These are phyloP conservation scores for Rhizomys pruinosus DNA, from an alignment of 2,113 vertebrate genomes.

Conservation along the genomic window DNA sequence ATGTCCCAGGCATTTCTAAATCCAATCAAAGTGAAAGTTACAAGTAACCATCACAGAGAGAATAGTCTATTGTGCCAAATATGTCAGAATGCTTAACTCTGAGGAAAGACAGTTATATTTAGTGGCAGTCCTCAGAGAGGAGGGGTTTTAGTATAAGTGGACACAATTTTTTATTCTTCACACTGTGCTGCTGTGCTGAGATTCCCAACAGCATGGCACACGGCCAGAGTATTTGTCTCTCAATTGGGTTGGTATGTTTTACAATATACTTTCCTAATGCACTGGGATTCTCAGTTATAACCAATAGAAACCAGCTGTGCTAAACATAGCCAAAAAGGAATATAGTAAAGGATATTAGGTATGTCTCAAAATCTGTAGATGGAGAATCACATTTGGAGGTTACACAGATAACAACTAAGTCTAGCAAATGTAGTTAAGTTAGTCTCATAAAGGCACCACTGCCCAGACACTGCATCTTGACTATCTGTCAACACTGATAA, in stretches of 20 bases:
- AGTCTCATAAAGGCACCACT: neutral
- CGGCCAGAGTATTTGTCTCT: conserved; percentile 13
- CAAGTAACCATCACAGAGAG: neutral
- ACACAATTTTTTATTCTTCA: neutral
- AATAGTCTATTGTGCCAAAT: neutral
- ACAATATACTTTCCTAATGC: neutral
- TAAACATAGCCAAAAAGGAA: conserved; percentile 33
- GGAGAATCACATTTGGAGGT: neutral
- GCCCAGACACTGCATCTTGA: neutral
- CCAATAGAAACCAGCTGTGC: conserved; percentile 14
- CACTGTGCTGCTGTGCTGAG: neutral
- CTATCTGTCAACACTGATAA: neutral
- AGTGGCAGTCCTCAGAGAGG: neutral
- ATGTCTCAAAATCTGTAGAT: neutral
- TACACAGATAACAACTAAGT: neutral
- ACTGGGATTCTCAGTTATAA: neutral
- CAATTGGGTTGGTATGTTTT: neutral
- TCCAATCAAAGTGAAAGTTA: neutral
- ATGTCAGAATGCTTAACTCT: neutral
- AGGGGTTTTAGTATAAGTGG: neutral
- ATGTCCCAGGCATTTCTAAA: neutral
- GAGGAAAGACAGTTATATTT: conserved; percentile 25
- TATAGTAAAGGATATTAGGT: conserved; percentile 19
- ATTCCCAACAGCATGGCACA: neutral
- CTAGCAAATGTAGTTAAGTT: neutral